phyloP scores from a whole-genome alignment of 2,113 vertebrate genomes.

The Jacana jacana region DNA sequence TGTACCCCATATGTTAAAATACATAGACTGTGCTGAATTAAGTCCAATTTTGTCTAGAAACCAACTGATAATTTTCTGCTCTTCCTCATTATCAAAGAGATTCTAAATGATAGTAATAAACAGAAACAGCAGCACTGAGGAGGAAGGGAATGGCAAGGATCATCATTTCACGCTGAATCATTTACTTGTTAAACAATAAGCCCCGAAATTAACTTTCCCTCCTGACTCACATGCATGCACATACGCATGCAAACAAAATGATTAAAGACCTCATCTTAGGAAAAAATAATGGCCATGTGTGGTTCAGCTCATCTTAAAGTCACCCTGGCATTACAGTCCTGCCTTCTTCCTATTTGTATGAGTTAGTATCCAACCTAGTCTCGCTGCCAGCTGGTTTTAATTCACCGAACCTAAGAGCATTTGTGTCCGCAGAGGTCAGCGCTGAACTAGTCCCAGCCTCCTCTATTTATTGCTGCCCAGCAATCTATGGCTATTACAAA shows the following conservation, averaged over 20 bases:
- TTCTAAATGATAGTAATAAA: slow-evolving; percentile 40
- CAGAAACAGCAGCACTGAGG: neutral
- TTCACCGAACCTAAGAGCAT: neutral
- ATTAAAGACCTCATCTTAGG: neutral
- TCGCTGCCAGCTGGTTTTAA: neutral
- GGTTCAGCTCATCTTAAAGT: slow-evolving; percentile 2
- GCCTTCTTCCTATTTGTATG: neutral
- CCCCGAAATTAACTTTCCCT: slow-evolving; percentile 38
- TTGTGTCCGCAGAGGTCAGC: neutral
- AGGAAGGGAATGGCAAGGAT: neutral
- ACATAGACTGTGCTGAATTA: slow-evolving; percentile 10
- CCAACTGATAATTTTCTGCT: slow-evolving; percentile 19
- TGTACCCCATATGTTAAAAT: neutral
- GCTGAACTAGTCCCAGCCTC: neutral
- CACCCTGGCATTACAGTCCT: neutral
- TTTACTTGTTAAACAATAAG: slow-evolving; percentile 49
- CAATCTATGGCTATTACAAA: neutral
- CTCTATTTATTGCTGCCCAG: neutral
- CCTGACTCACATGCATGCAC: neutral
- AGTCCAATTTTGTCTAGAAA: slow-evolving; percentile 16
- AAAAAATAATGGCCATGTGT: neutral
- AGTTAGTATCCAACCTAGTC: neutral
- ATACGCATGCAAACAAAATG: slow-evolving; percentile 42
- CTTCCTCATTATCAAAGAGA: slow-evolving; percentile 6
- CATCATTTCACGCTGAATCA: slow-evolving; percentile 47